Percentiles rank a stretch among this genome's conserved stretches.
phyloP scores from a whole-genome alignment of 1,140 invertebrate species.

The Sycophaga agraensis region DNA sequence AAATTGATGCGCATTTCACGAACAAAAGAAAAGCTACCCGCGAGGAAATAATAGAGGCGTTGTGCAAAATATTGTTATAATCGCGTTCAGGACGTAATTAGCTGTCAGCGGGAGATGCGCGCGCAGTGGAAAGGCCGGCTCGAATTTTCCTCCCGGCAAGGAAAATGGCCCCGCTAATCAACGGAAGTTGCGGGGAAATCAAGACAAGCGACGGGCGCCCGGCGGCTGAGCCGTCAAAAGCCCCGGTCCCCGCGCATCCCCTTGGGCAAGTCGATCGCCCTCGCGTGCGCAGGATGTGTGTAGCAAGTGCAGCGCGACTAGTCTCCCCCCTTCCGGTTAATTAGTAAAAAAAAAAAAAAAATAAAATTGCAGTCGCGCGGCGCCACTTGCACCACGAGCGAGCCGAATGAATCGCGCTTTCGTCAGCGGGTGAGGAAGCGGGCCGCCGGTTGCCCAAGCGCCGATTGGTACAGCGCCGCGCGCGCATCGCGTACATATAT shows the following conservation, averaged over 20 bases:
- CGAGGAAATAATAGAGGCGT: no score
- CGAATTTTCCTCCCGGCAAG: not conserved
- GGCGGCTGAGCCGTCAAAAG: not conserved
- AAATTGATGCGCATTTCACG: no score
- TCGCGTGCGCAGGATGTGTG: not conserved
- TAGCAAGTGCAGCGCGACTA: not conserved
- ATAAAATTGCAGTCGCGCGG: not conserved
- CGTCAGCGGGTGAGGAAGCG: conserved; percentile 4
- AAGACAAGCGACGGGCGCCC: not conserved
- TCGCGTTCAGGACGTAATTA: no score
- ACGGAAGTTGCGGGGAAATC: conserved; percentile 6
- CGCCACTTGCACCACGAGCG: not conserved
- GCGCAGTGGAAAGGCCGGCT: no score
- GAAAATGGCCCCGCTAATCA: conserved; percentile 8
- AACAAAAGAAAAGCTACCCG: no score
- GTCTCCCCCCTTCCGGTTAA: not conserved
- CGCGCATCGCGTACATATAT: not conserved
- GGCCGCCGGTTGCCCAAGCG: no score
- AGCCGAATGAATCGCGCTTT: not conserved
- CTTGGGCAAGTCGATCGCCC: not conserved
- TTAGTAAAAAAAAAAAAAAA: conserved; percentile 17
- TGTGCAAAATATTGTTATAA: no score
- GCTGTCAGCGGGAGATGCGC: no score
- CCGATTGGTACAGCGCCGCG: not conserved
- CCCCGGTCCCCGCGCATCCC: conserved; percentile 9